Evolutionary conservation across 2,888 invertebrate genomes (phyloP).

Genomic region (Oegoconia quadripuncta): DNA sequence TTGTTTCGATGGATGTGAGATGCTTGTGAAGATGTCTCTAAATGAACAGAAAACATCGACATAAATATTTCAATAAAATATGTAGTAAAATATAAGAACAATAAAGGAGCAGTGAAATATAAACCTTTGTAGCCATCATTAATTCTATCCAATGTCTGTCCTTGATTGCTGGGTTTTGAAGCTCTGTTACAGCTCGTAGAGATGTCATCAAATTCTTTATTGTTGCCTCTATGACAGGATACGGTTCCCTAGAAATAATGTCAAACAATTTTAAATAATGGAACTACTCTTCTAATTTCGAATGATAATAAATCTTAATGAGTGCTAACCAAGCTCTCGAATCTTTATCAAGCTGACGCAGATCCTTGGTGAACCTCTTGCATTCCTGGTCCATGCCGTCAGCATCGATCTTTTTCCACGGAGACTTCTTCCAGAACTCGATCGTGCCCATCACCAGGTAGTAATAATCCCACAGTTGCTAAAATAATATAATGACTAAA

Average conservation of each 20-base stretch:
- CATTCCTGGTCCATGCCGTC: constrained; percentile 97
- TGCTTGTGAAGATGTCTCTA: constrained; percentile 37
- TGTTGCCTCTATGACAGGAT: constrained; percentile 85
- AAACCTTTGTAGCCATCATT: constrained; percentile 93
- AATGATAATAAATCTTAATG: not conserved
- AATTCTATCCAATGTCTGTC: constrained; percentile 96
- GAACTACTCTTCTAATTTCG: too few species aligned
- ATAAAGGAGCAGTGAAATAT: too few species aligned
- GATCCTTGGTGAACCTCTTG: constrained; percentile 93
- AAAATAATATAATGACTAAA: constrained; percentile 12
- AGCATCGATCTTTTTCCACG: constrained; percentile 96
- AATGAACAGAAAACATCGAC: not conserved
- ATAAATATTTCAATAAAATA: too few species aligned
- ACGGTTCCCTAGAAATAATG: constrained; percentile 82
- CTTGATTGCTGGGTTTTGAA: constrained; percentile 96
- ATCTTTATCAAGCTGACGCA: constrained; percentile 89
- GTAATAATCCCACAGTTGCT: constrained; percentile 95
- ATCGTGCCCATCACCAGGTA: constrained; percentile 89
- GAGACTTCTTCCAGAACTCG: constrained; percentile 95
- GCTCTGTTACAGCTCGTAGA: constrained; percentile 92
- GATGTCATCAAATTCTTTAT: constrained; percentile 97
- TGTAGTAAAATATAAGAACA: too few species aligned
- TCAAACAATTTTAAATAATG: too few species aligned
- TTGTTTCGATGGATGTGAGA: constrained; percentile 45
- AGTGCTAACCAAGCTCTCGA: constrained; percentile 82